Conservation (phyloP, 2,113 vertebrate genomes). For the Brachypodius melanocephalos region DNA sequence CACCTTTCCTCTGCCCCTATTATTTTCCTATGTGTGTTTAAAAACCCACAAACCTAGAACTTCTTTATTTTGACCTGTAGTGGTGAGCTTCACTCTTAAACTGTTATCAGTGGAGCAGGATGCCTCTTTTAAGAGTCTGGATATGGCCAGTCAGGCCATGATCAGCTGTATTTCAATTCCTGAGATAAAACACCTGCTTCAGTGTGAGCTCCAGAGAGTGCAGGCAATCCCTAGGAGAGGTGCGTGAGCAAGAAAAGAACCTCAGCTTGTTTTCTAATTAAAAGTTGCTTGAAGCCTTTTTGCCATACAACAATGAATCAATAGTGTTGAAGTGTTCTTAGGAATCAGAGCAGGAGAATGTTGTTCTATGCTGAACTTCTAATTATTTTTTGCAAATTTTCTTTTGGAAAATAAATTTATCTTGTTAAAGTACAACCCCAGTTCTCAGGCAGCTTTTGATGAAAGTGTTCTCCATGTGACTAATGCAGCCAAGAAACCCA, state of each 20-base stretch:
- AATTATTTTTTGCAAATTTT: not conserved
- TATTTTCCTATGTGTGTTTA: not conserved
- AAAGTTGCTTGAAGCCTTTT: not conserved
- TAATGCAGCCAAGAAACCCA: not conserved
- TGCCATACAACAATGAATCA: accelerated
- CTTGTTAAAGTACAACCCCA: not conserved
- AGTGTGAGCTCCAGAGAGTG: not conserved
- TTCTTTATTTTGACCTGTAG: not conserved
- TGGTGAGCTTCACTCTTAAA: not conserved
- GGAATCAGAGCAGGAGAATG: not conserved
- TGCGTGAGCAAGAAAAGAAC: not conserved
- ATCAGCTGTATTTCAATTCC: not conserved
- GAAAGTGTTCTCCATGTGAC: not conserved
- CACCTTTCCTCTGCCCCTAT: not conserved
- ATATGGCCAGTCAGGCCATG: not conserved
- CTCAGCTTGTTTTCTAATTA: not conserved
- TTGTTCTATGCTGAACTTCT: not conserved
- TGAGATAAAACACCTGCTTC: not conserved
- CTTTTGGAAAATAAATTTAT: not conserved
- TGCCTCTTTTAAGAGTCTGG: not conserved
- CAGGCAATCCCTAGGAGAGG: not conserved
- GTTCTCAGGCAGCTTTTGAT: not conserved
- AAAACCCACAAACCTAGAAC: not conserved
- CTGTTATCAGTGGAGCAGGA: not conserved
- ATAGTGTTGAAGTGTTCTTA: not conserved